These are phyloP conservation scores for Takifugu ocellatus DNA, from an alignment of 2,797 vertebrate species.

Conservation along the genomic window DNA sequence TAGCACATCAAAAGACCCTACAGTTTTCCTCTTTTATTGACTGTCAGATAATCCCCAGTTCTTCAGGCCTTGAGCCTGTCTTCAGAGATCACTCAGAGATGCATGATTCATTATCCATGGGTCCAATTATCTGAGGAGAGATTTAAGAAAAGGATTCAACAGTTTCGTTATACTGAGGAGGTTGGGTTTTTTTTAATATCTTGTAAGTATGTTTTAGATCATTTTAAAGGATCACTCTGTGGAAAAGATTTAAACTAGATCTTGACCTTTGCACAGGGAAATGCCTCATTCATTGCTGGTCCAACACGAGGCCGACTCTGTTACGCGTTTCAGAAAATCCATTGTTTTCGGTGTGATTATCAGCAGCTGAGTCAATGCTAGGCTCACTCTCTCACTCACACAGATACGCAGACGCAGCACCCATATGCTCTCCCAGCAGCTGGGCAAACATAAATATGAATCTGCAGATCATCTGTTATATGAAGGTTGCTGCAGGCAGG, in stretches of 20 bases:
- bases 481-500: too few species aligned
- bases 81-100: too few species aligned
- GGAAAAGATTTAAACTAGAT: neutral
- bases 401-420: constrained; percentile 14
- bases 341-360: constrained; percentile 40
- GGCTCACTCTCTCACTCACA: constrained; percentile 19
- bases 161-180: too few species aligned
- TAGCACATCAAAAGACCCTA: too few species aligned
- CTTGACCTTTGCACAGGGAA: neutral
- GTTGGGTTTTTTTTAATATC: too few species aligned
- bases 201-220: too few species aligned
- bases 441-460: constrained; percentile 42
- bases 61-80: too few species aligned
- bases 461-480: constrained; percentile 26
- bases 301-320: constrained; percentile 12
- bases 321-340: constrained; percentile 26
- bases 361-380: constrained; percentile 53
- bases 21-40: neutral
- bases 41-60: too few species aligned
- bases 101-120: too few species aligned
- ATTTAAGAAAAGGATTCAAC: too few species aligned
- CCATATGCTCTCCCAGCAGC: constrained; percentile 26
- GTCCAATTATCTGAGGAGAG: too few species aligned
- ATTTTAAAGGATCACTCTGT: too few species aligned
- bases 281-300: constrained; percentile 2